These are phyloP conservation scores for Macrobrachium nipponense DNA, from an alignment of 1,140 invertebrate genomes.

Conservation along the genomic window DNA sequence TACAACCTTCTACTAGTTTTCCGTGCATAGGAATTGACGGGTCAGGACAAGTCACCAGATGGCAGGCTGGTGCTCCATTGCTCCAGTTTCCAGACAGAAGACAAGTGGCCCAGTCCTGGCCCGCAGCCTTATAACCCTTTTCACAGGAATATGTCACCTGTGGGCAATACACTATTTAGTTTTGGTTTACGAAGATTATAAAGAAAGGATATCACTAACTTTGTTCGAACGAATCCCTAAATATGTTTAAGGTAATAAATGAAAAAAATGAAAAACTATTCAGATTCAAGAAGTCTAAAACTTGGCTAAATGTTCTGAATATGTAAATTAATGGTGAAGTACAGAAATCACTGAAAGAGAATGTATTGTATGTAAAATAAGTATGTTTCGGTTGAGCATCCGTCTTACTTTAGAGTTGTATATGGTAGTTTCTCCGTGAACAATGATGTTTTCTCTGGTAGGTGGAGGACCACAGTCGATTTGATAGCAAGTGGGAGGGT, in stretches of 20 bases:
- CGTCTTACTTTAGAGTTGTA: slow-evolving; percentile 53
- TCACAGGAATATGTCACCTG: slow-evolving; percentile 62
- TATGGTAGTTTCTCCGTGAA: slow-evolving; percentile 36
- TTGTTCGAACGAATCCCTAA: too few relatives aligned
- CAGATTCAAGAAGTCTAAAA: neutral
- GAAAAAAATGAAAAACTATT: too few relatives aligned
- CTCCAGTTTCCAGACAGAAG: slow-evolving; percentile 67
- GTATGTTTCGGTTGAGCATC: neutral
- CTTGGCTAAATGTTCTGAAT: too few relatives aligned
- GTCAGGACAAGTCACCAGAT: slow-evolving; percentile 53
- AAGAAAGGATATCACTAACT: too few relatives aligned
- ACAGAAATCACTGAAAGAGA: too few relatives aligned
- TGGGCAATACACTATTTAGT: neutral
- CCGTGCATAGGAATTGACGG: slow-evolving; percentile 55
- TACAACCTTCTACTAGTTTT: slow-evolving; percentile 9
- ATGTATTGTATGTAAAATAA: neutral
- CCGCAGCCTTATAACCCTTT: slow-evolving; percentile 66
- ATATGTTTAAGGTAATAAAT: too few relatives aligned
- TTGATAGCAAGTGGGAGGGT: slow-evolving; percentile 65
- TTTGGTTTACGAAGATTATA: too few relatives aligned
- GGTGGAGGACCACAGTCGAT: slow-evolving; percentile 62
- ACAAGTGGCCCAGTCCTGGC: slow-evolving; percentile 65
- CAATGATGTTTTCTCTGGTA: slow-evolving; percentile 28
- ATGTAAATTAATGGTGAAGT: too few relatives aligned
- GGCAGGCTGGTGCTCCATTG: slow-evolving; percentile 62